These are phyloP conservation scores for Podarcis muralis DNA, from an alignment of 2,113 vertebrate genomes.

Conservation along the genomic window DNA sequence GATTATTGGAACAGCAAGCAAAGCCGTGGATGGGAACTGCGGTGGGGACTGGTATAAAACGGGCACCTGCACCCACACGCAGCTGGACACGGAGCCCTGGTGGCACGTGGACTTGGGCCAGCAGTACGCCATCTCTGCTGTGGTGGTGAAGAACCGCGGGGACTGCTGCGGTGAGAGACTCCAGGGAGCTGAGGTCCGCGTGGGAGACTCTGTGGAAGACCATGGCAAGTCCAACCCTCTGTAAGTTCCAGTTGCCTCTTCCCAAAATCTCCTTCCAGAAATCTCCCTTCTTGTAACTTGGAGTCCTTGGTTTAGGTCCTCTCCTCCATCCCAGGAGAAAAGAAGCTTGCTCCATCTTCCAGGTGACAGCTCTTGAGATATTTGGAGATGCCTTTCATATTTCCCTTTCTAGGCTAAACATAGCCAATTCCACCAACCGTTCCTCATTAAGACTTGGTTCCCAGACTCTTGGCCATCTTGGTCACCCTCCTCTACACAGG, in stretches of 20 bases:
- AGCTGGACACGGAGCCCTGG: slow-evolving; percentile 18
- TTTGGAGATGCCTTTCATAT: no score
- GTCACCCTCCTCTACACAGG: no score
- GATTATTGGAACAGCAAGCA: not conserved
- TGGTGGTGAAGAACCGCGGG: slow-evolving; percentile 26
- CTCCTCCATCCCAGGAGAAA: no score
- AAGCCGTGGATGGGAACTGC: slow-evolving; percentile 11
- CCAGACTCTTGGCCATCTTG: no score
- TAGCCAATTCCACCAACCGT: no score
- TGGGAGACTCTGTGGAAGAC: not conserved
- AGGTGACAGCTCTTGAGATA: no score
- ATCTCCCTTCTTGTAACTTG: no score
- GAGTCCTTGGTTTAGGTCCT: no score
- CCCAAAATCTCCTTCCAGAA: not conserved
- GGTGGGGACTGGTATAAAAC: rapidly evolving
- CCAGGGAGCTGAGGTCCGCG: slow-evolving; percentile 30
- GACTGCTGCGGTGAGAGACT: slow-evolving; percentile 24
- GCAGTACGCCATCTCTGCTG: not conserved
- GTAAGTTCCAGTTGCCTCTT: not conserved
- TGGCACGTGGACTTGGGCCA: slow-evolving; percentile 45
- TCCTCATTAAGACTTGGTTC: no score
- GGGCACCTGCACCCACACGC: slow-evolving; percentile 24
- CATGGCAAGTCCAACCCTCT: not conserved
- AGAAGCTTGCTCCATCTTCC: no score
- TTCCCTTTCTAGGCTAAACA: no score